Conservation (phyloP, 2,113 vertebrate species). For the Lagenorhynchus albirostris region DNA sequence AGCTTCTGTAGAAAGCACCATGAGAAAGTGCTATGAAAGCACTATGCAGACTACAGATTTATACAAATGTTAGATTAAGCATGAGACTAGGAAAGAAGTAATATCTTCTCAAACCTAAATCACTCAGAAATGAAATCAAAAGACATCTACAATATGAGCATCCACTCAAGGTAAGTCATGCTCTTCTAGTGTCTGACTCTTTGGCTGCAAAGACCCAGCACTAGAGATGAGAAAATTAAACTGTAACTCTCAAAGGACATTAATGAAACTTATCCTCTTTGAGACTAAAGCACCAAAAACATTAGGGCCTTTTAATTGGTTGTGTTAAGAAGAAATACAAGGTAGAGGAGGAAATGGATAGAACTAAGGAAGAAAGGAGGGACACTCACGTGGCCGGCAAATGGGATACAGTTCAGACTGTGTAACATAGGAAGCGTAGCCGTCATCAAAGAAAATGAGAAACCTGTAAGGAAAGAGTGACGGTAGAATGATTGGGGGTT, state of each 20-base stretch:
- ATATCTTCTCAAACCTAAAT: not conserved
- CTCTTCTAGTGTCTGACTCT: not conserved
- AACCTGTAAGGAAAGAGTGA: slow-evolving; percentile 83
- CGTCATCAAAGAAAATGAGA: slow-evolving; percentile 98
- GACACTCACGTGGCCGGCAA: slow-evolving; percentile 93
- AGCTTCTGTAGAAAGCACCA: not conserved
- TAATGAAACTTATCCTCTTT: not conserved
- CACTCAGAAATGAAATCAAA: slow-evolving; percentile 27
- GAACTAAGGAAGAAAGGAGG: not conserved
- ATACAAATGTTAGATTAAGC: not conserved
- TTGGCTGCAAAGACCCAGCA: not conserved
- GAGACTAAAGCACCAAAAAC: not conserved
- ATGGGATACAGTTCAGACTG: slow-evolving; percentile 93
- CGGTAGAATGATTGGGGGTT: not conserved
- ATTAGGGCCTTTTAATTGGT: not conserved
- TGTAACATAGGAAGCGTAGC: slow-evolving; percentile 95
- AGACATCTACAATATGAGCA: not conserved
- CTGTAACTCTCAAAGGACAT: not conserved
- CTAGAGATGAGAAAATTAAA: not conserved
- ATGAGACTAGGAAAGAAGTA: not conserved
- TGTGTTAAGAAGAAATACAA: slow-evolving; percentile 12
- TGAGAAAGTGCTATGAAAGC: not conserved
- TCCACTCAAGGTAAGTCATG: not conserved
- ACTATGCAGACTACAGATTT: not conserved
- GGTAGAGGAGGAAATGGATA: not conserved